Conservation (phyloP, 2,797 vertebrate species). For the Hapalemur alaotrensis region DNA sequence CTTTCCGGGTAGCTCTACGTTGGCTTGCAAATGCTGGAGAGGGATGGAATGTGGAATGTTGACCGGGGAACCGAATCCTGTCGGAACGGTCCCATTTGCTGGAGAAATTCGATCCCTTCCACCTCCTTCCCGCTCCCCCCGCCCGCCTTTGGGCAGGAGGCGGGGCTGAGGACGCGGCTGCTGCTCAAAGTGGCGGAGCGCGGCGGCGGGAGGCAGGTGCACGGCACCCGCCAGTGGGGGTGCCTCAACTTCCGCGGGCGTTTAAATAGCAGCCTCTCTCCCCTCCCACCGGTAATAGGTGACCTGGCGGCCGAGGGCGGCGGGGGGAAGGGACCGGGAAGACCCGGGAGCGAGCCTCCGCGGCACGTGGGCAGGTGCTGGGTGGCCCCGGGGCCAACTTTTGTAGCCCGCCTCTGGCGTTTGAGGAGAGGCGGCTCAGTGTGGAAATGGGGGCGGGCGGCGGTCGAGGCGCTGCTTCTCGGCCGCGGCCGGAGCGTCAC, state of each 20-base stretch:
- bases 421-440: background rate
- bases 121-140: constrained; percentile 70
- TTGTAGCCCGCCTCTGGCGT: constrained; percentile 32
- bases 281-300: constrained; percentile 69
- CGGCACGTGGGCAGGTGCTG: constrained; percentile 67
- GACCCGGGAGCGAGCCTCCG: background rate
- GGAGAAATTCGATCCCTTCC: constrained; percentile 73
- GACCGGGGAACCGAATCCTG: constrained; percentile 78
- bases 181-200: constrained; percentile 70
- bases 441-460: constrained; percentile 36
- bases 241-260: constrained; percentile 71
- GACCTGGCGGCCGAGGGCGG: constrained; percentile 68
- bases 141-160: constrained; percentile 70
- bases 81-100: constrained; percentile 74
- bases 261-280: constrained; percentile 45
- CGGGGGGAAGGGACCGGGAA: background rate
- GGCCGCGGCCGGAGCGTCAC: constrained; percentile 21
- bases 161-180: constrained; percentile 64
- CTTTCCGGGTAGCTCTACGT: constrained; percentile 56
- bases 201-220: constrained; percentile 82
- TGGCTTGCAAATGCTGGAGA: constrained; percentile 59
- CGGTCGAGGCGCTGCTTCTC: background rate
- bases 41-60: constrained; percentile 77
- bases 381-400: constrained; percentile 76
- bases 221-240: constrained; percentile 68